Evolutionary conservation across 2,888 invertebrate species (phyloP), one percentile per base, ranked within the genome.

Genomic region (Melitaea athalia): DNA sequence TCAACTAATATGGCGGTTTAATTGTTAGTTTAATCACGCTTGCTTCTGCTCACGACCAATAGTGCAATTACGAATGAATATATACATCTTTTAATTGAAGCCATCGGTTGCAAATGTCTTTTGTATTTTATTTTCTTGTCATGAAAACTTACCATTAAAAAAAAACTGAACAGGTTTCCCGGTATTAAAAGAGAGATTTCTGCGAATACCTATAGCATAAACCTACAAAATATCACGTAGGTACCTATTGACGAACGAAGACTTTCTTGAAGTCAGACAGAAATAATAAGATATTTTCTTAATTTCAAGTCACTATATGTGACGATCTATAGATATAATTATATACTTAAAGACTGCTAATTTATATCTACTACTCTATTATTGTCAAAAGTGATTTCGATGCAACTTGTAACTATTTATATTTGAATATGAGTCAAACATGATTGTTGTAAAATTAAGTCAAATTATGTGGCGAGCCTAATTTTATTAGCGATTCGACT

Each of bases 401-500:
- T 73, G 75, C 74, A 78, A 82, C 81, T 81, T 82, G 75, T 81
- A n/a, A n/a, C n/a, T n/a, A 79, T 82, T 79, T 81, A 80, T 83
- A 77, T 78, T 74, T 72, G 74, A 76, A 79, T 85, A 82, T 86
- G 88, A 91, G 81, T 91, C 88, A 85, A 83, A 79, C 81, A 79
- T 84, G 85, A 86, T 88, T 88, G 84, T 85, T 81, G 85, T 87
- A 78, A 86, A 89, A 89, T 91, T 89, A 89, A 87, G 85, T 81
- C 81, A 87, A 90, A 91, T 91, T 88, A 87, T 82, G 83, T 78
- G 81, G 79, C 79, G 77, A 80, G 78, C 82, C 83, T 90, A 89
- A 92, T 91, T 92, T 91, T 92, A 92, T 92, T 91, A 92, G 89
- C 85, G 89, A 86, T 86, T 81, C 78, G 79, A 82, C 77, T 79